Conservation (phyloP, 1,140 invertebrate species). For the Tetranychus urticae region DNA sequence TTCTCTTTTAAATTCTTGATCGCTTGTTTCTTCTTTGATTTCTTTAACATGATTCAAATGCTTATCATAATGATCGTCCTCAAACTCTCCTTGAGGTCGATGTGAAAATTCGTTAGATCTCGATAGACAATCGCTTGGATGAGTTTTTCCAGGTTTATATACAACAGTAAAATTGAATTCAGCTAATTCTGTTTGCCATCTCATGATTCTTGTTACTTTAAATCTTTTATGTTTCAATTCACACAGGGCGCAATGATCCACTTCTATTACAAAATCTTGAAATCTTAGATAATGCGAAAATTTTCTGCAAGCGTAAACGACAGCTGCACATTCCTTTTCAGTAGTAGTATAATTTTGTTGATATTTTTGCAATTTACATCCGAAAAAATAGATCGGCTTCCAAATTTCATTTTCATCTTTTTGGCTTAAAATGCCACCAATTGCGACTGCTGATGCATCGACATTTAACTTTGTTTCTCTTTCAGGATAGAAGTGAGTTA, state of each 20-base stretch:
- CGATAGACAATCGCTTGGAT: background rate
- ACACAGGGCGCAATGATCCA: background rate
- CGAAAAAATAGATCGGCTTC: conserved; percentile 21
- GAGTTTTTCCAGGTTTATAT: background rate
- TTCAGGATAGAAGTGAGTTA: background rate
- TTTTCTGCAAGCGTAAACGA: conserved; percentile 23
- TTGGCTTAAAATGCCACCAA: conserved; percentile 11
- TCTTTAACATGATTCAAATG: background rate
- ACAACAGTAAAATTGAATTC: background rate
- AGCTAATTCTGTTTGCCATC: background rate
- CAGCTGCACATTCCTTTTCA: conserved; percentile 27
- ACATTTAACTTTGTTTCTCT: background rate
- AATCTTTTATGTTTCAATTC: background rate
- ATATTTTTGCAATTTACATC: background rate
- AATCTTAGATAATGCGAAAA: conserved; percentile 27
- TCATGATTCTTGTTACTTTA: background rate
- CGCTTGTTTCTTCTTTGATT: no score
- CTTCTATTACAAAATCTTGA: background rate
- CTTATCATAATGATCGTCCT: background rate
- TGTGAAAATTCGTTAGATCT: background rate
- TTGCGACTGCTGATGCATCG: conserved; percentile 3
- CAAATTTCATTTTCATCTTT: conserved; percentile 13
- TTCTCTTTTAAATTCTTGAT: background rate
- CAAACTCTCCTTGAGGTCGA: background rate
- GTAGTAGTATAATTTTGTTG: conserved; percentile 22